phyloP scores from a whole-genome alignment of 2,113 vertebrate species.

The Ceyx melanurus region DNA sequence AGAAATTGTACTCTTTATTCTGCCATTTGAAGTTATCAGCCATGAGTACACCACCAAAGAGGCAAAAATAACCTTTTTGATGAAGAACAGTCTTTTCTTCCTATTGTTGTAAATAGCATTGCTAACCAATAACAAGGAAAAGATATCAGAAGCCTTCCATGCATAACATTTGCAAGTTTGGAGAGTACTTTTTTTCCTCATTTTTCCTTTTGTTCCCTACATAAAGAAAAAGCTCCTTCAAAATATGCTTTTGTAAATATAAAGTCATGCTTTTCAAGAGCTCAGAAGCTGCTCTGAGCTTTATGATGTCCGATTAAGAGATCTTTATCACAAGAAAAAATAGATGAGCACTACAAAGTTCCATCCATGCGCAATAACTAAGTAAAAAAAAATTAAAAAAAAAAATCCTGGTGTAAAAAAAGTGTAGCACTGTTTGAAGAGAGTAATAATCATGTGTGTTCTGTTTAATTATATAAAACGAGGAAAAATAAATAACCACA shows the following conservation, averaged over 20 bases:
- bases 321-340: constrained; percentile 28
- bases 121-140: constrained; percentile 25
- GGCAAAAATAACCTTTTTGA: constrained; percentile 22
- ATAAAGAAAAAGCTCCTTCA: constrained; percentile 30
- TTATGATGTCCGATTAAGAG: constrained; percentile 36
- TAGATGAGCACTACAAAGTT: not conserved
- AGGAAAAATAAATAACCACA: not conserved
- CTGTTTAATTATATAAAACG: not conserved
- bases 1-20: not conserved
- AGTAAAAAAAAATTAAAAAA: not conserved
- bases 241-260: not conserved
- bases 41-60: not conserved
- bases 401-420: not conserved
- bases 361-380: not conserved
- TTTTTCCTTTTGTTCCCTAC: constrained; percentile 33
- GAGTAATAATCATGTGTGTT: not conserved
- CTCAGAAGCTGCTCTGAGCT: not conserved
- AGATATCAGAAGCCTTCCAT: not conserved
- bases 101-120: constrained; percentile 14
- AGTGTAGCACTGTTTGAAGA: not conserved
- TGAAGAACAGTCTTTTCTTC: not conserved
- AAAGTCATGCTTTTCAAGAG: constrained; percentile 18
- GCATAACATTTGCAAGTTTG: not conserved
- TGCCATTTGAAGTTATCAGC: constrained; percentile 23
- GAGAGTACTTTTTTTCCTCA: not conserved